Evolutionary conservation across 2,113 vertebrate species (phyloP).

Genomic region (Grammomys surdaster): DNA sequence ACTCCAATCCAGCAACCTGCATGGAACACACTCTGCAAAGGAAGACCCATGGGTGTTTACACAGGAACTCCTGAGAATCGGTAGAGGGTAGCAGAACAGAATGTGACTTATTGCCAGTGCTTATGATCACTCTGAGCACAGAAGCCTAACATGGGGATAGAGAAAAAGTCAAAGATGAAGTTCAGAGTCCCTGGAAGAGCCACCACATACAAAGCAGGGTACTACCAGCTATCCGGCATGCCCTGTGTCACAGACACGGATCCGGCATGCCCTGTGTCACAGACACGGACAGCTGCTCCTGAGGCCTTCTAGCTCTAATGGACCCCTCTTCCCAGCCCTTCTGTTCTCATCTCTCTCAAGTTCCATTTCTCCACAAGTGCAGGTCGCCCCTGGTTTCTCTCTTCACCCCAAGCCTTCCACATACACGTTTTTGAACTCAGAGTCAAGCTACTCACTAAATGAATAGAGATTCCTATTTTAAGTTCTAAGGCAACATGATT

Average conservation of each 20-base stretch:
- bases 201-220: background rate
- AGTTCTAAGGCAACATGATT: constrained; percentile 2
- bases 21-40: background rate
- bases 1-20: background rate
- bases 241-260: accelerated
- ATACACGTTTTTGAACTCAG: background rate
- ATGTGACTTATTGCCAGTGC: background rate
- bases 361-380: background rate
- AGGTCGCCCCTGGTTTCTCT: background rate
- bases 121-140: background rate
- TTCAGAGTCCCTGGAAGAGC: background rate
- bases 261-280: background rate
- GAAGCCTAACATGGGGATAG: background rate
- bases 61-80: background rate
- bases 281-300: accelerated
- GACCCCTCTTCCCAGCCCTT: background rate
- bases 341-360: background rate
- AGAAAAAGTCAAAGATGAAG: background rate
- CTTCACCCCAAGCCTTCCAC: background rate
- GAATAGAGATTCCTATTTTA: background rate
- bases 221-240: background rate
- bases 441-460: constrained; percentile 41
- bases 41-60: background rate
- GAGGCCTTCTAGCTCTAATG: background rate
- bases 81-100: accelerated